Evolutionary conservation across 2,888 invertebrate species (phyloP), one percentile per base, ranked within the genome.

Genomic region (Eutolmus rufibarbis): DNA sequence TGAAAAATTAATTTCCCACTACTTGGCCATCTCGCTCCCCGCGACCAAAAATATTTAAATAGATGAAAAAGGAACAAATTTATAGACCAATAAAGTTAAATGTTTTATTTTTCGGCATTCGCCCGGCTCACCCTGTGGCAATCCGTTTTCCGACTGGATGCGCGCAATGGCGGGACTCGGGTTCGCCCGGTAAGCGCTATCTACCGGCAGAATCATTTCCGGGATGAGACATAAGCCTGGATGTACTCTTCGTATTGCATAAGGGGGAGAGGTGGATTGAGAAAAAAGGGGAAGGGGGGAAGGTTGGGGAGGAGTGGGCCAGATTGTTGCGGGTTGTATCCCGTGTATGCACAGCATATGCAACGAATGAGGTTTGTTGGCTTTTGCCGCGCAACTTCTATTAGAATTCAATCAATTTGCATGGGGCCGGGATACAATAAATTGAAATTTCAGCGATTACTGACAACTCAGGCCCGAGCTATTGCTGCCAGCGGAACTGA

Each of bases 81-180:
- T 84, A 84, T 66, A 74, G 84, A 37, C 43, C 84, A 84, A 84
- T 84, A 84, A 84, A 84, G 40, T 84, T 74, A 84, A 84, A 84
- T 84, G 84, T 74, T 84, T 84, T 84, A 84, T 84, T 57, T 84
- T 84, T 84, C 43, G 66, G 74, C 31, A 46, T 84, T 84, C 46
- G 84, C 28, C 51, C 28, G 43, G 28, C 46, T 81, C 81, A 43
- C 43, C 40, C 78, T 43, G 78, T 12, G 43, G 40, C 78, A 78
- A 43, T 78, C n/a, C 78, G 37, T 78, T 78, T 78, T 78, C 78
- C 78, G 46, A 40, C 78, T 78, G 78, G 78, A 43, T 78, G 78
- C 78, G 78, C 78, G 78, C 43, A 40, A 43, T 43, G 78, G 78
- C 19, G 23, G 23, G 34, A 14, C 16, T 76, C 37, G 76, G 76